phyloP scores from a whole-genome alignment of 2,888 invertebrate genomes.

The Cartodere bifasciata region DNA sequence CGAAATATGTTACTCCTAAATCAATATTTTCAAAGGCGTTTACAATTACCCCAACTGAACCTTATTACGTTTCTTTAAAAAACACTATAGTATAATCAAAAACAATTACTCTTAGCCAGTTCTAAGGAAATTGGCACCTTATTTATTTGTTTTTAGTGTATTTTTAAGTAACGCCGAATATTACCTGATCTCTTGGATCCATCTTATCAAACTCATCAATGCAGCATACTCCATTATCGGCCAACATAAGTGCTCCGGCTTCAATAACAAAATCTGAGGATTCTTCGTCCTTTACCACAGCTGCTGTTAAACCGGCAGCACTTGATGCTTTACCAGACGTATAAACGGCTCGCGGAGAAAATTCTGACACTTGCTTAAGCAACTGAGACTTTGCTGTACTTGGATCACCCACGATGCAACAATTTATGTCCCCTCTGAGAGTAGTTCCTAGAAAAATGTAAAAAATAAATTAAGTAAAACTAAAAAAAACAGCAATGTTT shows the following conservation, averaged over 20 bases:
- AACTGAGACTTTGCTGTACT: slow-evolving; percentile 98
- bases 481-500: too few species aligned
- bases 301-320: slow-evolving; percentile 97
- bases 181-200: slow-evolving; percentile 90
- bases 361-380: slow-evolving; percentile 83
- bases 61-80: too few species aligned
- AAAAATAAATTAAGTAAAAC: too few species aligned
- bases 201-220: slow-evolving; percentile 99
- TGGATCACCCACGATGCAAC: slow-evolving; percentile 97
- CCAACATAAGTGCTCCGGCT: slow-evolving; percentile 98
- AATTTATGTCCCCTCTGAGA: slow-evolving; percentile 91
- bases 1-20: too few species aligned
- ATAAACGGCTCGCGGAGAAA: slow-evolving; percentile 92
- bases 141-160: too few species aligned
- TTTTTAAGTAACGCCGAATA: too few species aligned
- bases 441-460: too few species aligned
- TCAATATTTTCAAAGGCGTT: too few species aligned
- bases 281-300: slow-evolving; percentile 96
- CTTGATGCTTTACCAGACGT: slow-evolving; percentile 97
- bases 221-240: slow-evolving; percentile 97
- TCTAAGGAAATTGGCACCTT: too few species aligned
- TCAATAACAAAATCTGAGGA: slow-evolving; percentile 98
- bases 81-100: too few species aligned
- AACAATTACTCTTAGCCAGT: too few species aligned
- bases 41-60: too few species aligned